Percentiles rank a stretch among this genome's conserved stretches.
Evolutionary conservation across 2,113 vertebrate genomes (phyloP).

Genomic region (Coptodon bakossiorum): DNA sequence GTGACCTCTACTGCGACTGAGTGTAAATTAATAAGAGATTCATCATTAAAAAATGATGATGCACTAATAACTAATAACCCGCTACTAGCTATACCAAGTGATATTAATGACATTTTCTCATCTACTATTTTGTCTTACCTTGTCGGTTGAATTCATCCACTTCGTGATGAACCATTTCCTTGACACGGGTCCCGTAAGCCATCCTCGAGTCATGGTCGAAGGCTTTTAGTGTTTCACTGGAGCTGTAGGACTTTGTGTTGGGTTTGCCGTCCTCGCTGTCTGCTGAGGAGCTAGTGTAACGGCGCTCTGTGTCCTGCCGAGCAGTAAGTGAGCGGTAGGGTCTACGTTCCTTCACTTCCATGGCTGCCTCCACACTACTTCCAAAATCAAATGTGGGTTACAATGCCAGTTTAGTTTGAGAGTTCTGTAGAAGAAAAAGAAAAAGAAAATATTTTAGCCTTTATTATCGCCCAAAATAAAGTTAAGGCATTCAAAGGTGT

Average conservation of each 20-base stretch:
- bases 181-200: constrained; percentile 81
- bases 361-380: constrained; percentile 73
- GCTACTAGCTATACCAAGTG: not conserved
- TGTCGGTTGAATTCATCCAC: constrained; percentile 86
- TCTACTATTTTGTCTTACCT: constrained; percentile 69
- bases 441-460: not conserved
- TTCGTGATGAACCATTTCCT: constrained; percentile 93
- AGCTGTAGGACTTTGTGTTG: constrained; percentile 95
- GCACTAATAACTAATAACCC: not conserved
- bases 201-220: constrained; percentile 93
- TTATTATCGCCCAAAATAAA: not conserved
- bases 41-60: constrained; percentile 20
- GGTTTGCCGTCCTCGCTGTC: constrained; percentile 90
- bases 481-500: not conserved
- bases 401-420: constrained; percentile 57
- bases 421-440: constrained; percentile 56
- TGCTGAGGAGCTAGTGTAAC: constrained; percentile 90
- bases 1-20: constrained; percentile 2
- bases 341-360: constrained; percentile 97
- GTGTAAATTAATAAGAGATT: constrained; percentile 4
- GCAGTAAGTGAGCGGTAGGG: constrained; percentile 94
- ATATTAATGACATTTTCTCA: not conserved
- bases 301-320: constrained; percentile 86
- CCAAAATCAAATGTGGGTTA: constrained; percentile 76
- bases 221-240: constrained; percentile 97